Evolutionary conservation across 2,113 vertebrate genomes (phyloP).

Genomic region (Bos javanicus): DNA sequence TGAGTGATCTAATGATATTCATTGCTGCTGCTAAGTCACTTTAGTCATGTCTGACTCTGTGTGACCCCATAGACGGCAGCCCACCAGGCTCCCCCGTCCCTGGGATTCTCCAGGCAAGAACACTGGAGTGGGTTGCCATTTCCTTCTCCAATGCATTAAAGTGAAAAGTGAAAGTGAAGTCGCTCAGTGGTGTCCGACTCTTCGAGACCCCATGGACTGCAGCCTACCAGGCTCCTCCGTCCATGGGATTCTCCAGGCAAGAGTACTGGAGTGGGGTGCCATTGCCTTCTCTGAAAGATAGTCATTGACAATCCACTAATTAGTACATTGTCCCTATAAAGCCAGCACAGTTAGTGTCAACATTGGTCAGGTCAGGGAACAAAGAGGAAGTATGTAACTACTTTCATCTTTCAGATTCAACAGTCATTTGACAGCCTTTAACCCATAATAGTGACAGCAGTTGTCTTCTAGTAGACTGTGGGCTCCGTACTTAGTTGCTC

Average conservation of each 20-base stretch:
- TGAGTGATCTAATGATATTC: not conserved
- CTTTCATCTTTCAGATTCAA: not conserved
- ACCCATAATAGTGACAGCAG: not conserved
- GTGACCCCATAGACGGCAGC: too few species aligned
- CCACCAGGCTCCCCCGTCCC: too few species aligned
- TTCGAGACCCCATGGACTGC: fast-evolving
- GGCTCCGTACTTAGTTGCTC: not conserved
- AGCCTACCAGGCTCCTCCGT: too few species aligned
- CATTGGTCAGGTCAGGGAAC: not conserved
- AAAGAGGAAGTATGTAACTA: not conserved
- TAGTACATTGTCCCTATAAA: not conserved
- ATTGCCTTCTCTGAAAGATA: not conserved
- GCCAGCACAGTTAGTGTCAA: not conserved
- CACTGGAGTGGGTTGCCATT: too few species aligned
- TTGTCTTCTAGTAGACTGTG: not conserved
- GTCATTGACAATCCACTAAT: not conserved
- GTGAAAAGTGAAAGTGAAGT: too few species aligned
- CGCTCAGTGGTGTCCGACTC: too few species aligned
- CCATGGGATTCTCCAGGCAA: too few species aligned
- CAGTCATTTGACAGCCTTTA: not conserved
- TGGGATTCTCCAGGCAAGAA: too few species aligned
- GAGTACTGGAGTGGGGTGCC: too few species aligned
- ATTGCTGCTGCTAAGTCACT: not conserved
- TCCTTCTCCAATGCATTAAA: too few species aligned
- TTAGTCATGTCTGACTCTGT: too few species aligned